phyloP scores from a whole-genome alignment of 92 coral and sea anemone species.

The Parazoanthus swiftii region DNA sequence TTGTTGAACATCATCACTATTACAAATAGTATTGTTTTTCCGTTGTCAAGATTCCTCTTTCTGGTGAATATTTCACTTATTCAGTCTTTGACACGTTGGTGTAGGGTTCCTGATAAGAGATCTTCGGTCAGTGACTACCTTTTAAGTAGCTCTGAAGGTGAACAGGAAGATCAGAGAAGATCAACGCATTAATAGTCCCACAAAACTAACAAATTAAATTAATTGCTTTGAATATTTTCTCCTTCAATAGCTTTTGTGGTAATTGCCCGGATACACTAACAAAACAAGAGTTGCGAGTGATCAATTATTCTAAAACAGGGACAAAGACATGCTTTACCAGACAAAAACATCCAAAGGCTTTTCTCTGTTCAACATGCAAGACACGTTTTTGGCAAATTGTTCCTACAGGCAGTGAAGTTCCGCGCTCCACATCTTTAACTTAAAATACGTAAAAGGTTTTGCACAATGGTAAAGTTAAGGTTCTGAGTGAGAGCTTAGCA shows the following conservation, averaged over 20 bases:
- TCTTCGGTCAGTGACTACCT: neutral
- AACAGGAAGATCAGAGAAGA: too few species aligned
- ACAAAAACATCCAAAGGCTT: neutral
- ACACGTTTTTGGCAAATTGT: neutral
- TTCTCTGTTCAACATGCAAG: neutral
- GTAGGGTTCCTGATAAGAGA: too few species aligned
- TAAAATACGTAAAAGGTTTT: too few species aligned
- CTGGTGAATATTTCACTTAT: neutral
- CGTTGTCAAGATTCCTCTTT: neutral
- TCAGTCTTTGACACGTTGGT: neutral
- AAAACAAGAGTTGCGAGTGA: neutral
- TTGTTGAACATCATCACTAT: neutral
- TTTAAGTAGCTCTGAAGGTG: neutral
- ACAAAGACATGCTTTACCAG: neutral
- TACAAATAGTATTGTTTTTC: neutral
- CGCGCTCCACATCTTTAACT: neutral
- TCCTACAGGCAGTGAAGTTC: neutral
- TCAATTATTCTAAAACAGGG: neutral
- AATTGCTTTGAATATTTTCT: neutral
- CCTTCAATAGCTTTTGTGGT: neutral
- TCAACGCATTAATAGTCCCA: neutral
- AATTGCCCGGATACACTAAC: neutral
- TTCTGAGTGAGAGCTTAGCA: neutral
- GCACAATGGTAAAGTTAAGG: neutral
- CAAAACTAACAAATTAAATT: neutral